Evolutionary conservation across 2,113 vertebrate species (phyloP), one percentile per base, ranked within the genome.

Genomic region (Zapus hudsonius): DNA sequence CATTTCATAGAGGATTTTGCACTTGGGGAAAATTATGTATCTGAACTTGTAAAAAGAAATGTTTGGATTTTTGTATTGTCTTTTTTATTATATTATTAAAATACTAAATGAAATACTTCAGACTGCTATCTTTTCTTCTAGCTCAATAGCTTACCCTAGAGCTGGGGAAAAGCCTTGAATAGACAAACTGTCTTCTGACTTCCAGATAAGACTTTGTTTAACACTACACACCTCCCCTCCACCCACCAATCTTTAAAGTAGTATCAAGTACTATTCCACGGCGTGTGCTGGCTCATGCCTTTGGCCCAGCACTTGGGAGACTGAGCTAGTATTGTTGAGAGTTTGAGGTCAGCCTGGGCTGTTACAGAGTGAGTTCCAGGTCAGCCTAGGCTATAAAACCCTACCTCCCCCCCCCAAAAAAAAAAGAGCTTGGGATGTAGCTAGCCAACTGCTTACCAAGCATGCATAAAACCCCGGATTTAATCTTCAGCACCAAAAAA

Each of bases 1-100:
- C 98, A 98, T 98, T 99, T 98, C 98, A 98, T 98, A 98, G 99
- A 98, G 98, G 99, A 99, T 99, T 99, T 99, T 99, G 99, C 99
- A 99, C 99, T 99, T 99, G 99, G 98, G 98, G 97, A 82, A 98
- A 96, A 97, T 98, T 98, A 98, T 98, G 98, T 99, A 99, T 98
- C 98, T 99, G 98, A 99, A 99, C 98, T 99, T 99, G 99, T 99
- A 99, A 98, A 99, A 98, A 98, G 95, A 99, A 99, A 99, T 98
- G 98, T 99, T 99, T 99, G 99, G 98, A 99, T 99, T 99, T n/a
- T 99, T 99, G 99, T 99, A 99, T 98, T 99, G 98, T 99, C 98
- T 99, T 99, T 98, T 98, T 95, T 95, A 94, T 96, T 96, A 95
- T 96, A 95, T 97, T 96, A 97, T 96, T 97, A 97, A 98, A 98